These are phyloP conservation scores for Mobula hypostoma DNA, from an alignment of 2,113 vertebrate species.

Conservation along the genomic window DNA sequence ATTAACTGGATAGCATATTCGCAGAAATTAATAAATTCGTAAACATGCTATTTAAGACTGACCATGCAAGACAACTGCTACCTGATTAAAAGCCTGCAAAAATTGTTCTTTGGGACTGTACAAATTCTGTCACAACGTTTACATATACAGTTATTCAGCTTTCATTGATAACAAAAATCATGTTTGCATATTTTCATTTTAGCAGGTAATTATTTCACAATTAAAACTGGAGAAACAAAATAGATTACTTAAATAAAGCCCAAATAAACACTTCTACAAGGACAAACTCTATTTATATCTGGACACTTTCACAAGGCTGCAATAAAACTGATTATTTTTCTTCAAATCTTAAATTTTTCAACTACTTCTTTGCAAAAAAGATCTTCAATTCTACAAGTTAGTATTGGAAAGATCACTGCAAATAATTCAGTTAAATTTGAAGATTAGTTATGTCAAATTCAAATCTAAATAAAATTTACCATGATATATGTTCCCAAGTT, in stretches of 20 bases:
- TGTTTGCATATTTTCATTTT: not conserved
- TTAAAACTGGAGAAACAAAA: not conserved
- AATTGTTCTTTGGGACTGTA: slow-evolving; percentile 57
- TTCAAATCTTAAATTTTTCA: not conserved
- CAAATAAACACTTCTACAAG: not conserved
- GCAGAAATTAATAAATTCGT: slow-evolving; percentile 18
- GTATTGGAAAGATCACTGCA: not conserved
- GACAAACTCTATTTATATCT: not conserved
- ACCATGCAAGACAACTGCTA: slow-evolving; percentile 50
- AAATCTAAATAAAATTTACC: not conserved
- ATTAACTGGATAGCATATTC: slow-evolving; percentile 26
- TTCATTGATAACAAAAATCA: not conserved
- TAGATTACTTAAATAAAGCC: not conserved
- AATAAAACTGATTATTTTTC: not conserved
- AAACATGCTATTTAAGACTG: slow-evolving; percentile 46
- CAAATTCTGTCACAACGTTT: slow-evolving; percentile 23
- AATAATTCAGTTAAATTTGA: not conserved
- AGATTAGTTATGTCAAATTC: not conserved
- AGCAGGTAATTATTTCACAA: not conserved
- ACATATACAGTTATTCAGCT: too few relatives aligned
- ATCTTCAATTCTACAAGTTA: not conserved
- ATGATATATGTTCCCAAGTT: too few relatives aligned
- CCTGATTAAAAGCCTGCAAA: slow-evolving; percentile 41
- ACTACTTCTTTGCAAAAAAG: not conserved
- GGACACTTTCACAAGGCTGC: not conserved